These are phyloP conservation scores for Kryphioiulus occultus DNA, from an alignment of 2,888 invertebrate genomes.

Conservation along the genomic window DNA sequence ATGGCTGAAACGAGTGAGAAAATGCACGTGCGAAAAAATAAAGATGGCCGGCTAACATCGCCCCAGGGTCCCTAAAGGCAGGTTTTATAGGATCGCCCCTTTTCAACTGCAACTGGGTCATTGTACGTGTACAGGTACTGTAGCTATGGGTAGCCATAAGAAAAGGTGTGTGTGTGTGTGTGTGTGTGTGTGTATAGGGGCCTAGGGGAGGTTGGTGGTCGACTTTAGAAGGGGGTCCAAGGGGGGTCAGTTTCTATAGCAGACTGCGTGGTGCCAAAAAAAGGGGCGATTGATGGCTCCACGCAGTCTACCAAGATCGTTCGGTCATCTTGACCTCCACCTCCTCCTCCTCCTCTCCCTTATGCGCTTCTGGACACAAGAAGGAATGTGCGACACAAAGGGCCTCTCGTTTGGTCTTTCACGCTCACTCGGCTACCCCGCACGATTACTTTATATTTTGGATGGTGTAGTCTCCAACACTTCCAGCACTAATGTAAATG, in stretches of 20 bases:
- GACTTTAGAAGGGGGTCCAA: background rate
- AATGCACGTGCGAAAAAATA: conserved; percentile 33
- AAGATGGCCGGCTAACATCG: background rate
- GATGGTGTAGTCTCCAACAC: background rate
- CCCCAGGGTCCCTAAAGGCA: background rate
- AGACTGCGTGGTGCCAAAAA: conserved; percentile 51
- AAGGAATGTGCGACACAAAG: background rate
- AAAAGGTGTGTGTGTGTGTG: too few species aligned
- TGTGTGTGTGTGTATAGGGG: background rate
- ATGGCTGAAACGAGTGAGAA: background rate
- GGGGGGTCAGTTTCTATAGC: background rate
- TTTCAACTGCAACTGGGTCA: background rate
- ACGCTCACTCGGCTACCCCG: background rate
- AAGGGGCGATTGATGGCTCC: conserved; percentile 50
- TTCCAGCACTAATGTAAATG: conserved; percentile 6
- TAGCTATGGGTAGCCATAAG: background rate
- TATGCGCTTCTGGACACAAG: background rate
- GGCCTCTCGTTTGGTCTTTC: background rate
- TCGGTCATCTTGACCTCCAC: conserved; percentile 8
- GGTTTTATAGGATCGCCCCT: conserved; percentile 1
- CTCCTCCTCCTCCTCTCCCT: background rate
- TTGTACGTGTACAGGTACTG: too few species aligned
- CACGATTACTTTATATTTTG: background rate
- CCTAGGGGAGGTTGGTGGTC: background rate
- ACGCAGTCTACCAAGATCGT: conserved; percentile 52